Evolutionary conservation across 2,888 invertebrate species (phyloP), one percentile per base, ranked within the genome.

Genomic region (Cephus rjabovi): DNA sequence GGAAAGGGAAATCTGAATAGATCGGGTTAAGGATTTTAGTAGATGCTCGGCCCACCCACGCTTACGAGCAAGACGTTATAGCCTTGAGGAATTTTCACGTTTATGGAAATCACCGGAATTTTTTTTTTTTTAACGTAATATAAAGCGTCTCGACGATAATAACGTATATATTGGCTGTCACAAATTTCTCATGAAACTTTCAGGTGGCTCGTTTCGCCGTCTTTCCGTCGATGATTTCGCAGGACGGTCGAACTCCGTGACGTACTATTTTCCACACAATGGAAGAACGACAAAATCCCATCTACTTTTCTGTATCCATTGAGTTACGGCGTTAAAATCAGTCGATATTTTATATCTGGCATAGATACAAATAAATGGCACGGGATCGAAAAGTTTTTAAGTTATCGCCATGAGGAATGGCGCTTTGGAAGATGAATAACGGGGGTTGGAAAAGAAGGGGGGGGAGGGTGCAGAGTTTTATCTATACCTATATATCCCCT

Each of bases 351-450:
- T 75, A 77, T 74, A 23, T 74, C 68, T 77, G 71, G 37, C 70
- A 77, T 74, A 77, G 75, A 77, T 77, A 77, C 77, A 77, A 77
- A 77, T 77, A 75, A 77, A 77, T 75, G 77, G 77, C 35, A 31
- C 75, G 35, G 75, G 75, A 77, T 75, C 69, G 75, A 30, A 77
- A 77, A 77, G 30, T 77, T 77, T 77, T 77, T 77, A 77, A 77
- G 74, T 75, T 77, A 77, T 77, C 40, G 74, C 70, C 70, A 12
- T 70, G 77, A 77, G 75, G 69, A 70, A 77, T 77, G 12, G 70
- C 75, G 74, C 75, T 75, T 75, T 74, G 11, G 34, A 77, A 77
- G 74, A 77, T 68, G 74, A 77, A 77, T 68, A 77, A 74, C 68
- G 69, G 33, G n/a, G 23, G 9, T 23, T 23, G 56, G 1, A 9